phyloP scores from a whole-genome alignment of 23 tunicate genomes.

The Clavelina lepadiformis region DNA sequence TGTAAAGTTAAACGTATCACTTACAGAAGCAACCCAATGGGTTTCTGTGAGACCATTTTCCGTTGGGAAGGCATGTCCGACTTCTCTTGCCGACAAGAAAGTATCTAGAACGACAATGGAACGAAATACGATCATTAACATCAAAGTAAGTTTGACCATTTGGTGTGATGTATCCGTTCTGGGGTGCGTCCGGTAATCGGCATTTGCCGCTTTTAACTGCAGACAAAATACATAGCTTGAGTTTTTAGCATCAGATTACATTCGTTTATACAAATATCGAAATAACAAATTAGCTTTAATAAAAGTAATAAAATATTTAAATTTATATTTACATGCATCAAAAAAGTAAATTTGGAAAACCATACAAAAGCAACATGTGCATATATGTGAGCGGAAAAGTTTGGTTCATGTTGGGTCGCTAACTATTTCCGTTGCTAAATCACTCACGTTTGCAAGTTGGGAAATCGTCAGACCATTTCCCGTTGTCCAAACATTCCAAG shows the following conservation, averaged over 20 bases:
- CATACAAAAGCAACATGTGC: background rate
- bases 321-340: background rate
- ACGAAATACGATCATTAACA: background rate
- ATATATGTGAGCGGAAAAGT: background rate
- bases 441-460: slow-evolving; percentile 1
- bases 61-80: background rate
- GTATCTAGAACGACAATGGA: background rate
- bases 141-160: background rate
- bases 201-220: background rate
- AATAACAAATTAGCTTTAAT: background rate
- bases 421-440: background rate
- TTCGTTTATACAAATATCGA: background rate
- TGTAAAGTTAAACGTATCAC: no score
- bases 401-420: background rate
- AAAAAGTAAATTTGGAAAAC: no score
- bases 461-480: background rate
- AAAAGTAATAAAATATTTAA: background rate
- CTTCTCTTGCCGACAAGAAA: background rate
- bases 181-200: background rate
- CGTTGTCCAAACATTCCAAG: background rate
- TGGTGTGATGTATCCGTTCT: background rate
- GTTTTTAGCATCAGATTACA: background rate
- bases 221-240: background rate
- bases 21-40: no score
- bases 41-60: background rate